Percentiles rank a stretch among this genome's conserved stretches.
Evolutionary conservation across 2,797 vertebrate genomes (phyloP).

Genomic region (Rhabdomys pumilio): DNA sequence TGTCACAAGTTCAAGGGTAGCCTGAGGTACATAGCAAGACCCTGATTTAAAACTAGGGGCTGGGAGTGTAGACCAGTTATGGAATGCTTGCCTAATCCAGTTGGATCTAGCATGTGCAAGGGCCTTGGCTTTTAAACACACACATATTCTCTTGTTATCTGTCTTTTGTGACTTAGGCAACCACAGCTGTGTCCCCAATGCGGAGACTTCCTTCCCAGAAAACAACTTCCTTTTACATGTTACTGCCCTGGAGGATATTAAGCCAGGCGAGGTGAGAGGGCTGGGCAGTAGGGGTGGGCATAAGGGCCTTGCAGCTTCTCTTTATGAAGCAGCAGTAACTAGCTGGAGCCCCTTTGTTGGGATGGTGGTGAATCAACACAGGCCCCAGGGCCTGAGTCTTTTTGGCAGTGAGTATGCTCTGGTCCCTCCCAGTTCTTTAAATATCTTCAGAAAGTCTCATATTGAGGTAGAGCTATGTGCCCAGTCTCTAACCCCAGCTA

Average conservation of each 20-base stretch:
- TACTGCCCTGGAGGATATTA: slow-evolving; percentile 94
- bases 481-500: slow-evolving; percentile 1
- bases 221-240: slow-evolving; percentile 98
- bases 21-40: background rate
- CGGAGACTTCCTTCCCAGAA: slow-evolving; percentile 97
- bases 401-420: background rate
- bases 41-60: background rate
- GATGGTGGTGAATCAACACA: background rate
- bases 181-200: slow-evolving; percentile 98
- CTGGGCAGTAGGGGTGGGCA: background rate
- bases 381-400: background rate
- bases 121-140: background rate
- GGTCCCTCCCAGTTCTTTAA: background rate
- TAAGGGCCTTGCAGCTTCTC: background rate
- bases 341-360: background rate
- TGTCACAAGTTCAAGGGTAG: background rate
- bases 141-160: slow-evolving; percentile 40
- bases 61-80: background rate
- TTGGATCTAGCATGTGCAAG: background rate
- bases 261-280: slow-evolving; percentile 95
- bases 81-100: background rate
- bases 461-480: background rate
- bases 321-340: background rate
- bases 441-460: slow-evolving; percentile 26
- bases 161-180: slow-evolving; percentile 91